Percentiles rank a stretch among this genome's conserved stretches.
Conservation (phyloP, 2,113 vertebrate genomes). For the Excalfactoria chinensis region DNA sequence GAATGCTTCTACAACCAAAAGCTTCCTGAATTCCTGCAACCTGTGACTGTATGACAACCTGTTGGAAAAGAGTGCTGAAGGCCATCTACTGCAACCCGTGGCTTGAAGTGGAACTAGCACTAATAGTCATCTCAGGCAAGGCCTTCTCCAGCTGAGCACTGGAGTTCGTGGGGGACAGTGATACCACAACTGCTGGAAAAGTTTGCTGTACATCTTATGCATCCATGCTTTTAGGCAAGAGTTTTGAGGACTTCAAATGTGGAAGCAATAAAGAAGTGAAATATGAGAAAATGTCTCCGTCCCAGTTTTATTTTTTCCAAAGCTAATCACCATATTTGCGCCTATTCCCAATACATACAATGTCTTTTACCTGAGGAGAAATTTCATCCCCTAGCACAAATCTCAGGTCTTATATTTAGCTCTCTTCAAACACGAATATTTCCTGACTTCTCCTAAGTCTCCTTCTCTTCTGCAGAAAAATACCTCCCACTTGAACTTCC, state of each 20-base stretch:
- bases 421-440: rapidly evolving
- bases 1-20: neutral
- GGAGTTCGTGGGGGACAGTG: neutral
- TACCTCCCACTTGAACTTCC: neutral
- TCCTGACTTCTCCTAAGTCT: neutral
- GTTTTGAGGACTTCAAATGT: neutral
- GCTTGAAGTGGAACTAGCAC: neutral
- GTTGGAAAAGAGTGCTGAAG: neutral
- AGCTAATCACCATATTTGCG: neutral
- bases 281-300: neutral
- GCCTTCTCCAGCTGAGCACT: neutral
- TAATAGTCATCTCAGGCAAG: neutral
- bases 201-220: neutral
- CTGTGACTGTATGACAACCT: neutral
- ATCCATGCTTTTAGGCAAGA: neutral
- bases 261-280: neutral
- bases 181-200: neutral
- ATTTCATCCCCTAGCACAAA: neutral
- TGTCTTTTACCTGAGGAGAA: neutral
- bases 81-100: neutral
- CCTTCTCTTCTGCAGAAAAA: neutral
- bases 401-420: neutral
- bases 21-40: neutral
- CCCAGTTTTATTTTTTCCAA: neutral
- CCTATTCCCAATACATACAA: neutral